Conservation (phyloP, 2,797 vertebrate genomes). For the Rhinichthys osculus region DNA sequence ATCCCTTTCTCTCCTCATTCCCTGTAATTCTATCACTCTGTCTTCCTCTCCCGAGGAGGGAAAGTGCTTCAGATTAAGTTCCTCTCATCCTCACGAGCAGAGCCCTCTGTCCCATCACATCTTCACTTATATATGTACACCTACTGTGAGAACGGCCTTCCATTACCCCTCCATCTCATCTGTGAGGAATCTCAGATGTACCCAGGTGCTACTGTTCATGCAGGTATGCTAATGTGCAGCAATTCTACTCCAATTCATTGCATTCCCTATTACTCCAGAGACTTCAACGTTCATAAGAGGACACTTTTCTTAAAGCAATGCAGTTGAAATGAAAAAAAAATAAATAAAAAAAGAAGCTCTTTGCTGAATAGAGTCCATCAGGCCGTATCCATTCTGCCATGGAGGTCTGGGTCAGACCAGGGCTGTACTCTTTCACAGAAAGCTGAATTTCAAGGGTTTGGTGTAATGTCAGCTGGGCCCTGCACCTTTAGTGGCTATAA, state of each 20-base stretch:
- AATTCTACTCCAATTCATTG: conserved; percentile 28
- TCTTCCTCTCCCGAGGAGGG: conserved; percentile 43
- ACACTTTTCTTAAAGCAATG: background rate
- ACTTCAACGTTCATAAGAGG: background rate
- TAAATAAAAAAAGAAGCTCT: background rate
- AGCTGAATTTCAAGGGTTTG: conserved; percentile 53
- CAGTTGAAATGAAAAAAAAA: background rate
- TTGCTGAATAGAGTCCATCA: background rate
- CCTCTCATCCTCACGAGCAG: conserved; percentile 23
- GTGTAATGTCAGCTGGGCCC: conserved; percentile 56
- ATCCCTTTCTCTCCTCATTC: conserved; percentile 45
- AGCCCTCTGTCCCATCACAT: conserved; percentile 45
- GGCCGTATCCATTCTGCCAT: background rate
- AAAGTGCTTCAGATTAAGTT: conserved; percentile 49
- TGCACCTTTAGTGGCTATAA: conserved; percentile 57
- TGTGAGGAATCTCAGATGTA: conserved; percentile 61
- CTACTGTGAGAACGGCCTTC: conserved; percentile 44
- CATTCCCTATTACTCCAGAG: conserved; percentile 31
- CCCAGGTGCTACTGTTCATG: conserved; percentile 43
- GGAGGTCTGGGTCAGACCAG: conserved; percentile 14
- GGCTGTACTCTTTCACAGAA: conserved; percentile 10
- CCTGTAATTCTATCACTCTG: conserved; percentile 64
- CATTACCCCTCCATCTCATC: conserved; percentile 58
- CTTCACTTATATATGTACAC: conserved; percentile 54
- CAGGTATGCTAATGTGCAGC: conserved; percentile 40